These are phyloP conservation scores for Eulacestoma nigropectus DNA, from an alignment of 2,113 vertebrate genomes.

Conservation along the genomic window DNA sequence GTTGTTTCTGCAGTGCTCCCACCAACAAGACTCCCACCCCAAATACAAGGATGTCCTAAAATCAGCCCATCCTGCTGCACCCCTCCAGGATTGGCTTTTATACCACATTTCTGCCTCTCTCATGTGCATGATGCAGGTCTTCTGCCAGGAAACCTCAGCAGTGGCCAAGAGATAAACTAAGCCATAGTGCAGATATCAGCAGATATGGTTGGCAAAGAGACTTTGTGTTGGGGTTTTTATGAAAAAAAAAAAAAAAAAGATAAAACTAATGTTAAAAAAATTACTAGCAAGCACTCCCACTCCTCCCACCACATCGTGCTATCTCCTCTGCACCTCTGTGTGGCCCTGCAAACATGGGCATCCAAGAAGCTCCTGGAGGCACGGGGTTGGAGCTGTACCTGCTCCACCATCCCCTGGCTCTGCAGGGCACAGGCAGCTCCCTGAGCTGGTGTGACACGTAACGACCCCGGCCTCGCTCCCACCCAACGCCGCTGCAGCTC, in stretches of 20 bases:
- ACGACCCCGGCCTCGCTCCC: fast-evolving
- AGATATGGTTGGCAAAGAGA: fast-evolving
- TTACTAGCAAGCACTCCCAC: background rate
- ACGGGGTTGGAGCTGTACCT: background rate
- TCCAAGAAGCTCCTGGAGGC: background rate
- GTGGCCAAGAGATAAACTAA: background rate
- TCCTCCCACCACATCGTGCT: fast-evolving
- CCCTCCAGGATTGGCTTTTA: background rate
- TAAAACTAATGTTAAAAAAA: background rate
- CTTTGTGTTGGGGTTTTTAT: background rate
- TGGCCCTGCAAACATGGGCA: background rate
- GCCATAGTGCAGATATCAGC: background rate
- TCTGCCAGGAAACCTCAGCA: background rate
- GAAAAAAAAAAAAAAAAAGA: background rate
- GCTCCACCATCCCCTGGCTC: fast-evolving
- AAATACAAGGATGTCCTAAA: background rate
- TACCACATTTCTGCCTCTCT: background rate
- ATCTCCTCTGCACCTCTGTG: background rate
- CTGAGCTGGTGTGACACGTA: fast-evolving
- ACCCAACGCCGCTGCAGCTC: fast-evolving
- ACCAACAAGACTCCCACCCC: background rate
- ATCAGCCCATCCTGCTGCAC: background rate
- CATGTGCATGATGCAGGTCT: background rate
- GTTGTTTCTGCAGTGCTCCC: background rate
- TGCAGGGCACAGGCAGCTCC: background rate